Conservation (phyloP, 2,113 vertebrate genomes). For the Cepphus grylle region DNA sequence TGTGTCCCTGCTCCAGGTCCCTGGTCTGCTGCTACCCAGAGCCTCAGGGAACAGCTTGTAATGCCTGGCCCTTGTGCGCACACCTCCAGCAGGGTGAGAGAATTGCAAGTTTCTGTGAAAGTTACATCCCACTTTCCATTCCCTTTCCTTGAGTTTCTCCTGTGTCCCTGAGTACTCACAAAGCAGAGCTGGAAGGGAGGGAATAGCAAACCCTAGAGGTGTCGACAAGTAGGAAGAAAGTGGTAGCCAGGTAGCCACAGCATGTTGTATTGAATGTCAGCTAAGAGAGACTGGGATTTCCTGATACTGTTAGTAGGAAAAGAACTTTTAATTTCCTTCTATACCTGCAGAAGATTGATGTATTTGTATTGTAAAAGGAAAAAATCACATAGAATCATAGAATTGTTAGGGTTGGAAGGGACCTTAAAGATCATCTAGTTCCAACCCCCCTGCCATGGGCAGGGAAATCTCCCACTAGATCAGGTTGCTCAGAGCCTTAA, state of each 20-base stretch:
- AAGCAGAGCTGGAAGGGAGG: not conserved
- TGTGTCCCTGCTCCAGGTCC: not conserved
- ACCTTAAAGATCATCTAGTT: too few species aligned
- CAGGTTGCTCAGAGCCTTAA: too few species aligned
- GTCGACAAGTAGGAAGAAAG: not conserved
- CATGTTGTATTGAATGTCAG: too few species aligned
- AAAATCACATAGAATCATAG: not conserved
- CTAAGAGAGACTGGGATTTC: not conserved
- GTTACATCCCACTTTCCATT: not conserved
- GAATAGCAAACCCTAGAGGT: not conserved
- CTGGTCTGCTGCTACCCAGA: not conserved
- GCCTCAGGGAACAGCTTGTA: not conserved
- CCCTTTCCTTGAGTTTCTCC: not conserved
- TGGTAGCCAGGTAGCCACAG: not conserved
- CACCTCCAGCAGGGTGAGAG: not conserved
- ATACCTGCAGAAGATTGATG: not conserved
- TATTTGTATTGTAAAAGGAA: not conserved
- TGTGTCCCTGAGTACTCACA: not conserved
- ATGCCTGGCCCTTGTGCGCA: not conserved
- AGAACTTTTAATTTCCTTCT: not conserved
- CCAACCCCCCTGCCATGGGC: too few species aligned
- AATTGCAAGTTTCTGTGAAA: not conserved
- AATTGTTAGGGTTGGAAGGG: too few species aligned
- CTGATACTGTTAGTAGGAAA: not conserved
- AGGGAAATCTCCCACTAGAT: too few species aligned